Base-by-base conservation (phyloP, 2,797 vertebrate species). In the Galaxias olidus region DNA sequence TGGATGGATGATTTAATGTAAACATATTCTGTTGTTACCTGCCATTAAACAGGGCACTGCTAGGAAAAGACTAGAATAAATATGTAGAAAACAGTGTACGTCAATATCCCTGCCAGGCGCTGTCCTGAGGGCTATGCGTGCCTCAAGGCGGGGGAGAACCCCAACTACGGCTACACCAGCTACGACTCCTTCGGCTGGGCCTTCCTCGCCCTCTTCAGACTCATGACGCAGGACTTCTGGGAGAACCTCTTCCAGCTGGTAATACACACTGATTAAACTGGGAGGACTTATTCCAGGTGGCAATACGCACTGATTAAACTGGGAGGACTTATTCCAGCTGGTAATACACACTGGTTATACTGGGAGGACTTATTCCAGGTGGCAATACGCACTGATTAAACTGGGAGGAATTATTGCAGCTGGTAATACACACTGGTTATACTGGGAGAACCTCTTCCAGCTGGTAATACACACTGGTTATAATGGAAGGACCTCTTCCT, bases 221-320 rank as follows among this genome's bases (percentile, higher is more conserved):
- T 98, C 61, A 98, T 98, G 95, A 98, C 97, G 0, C 96, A 96
- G 80, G 97, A 98, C 84, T 98, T 80, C 72, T 98, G 97, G 97
- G 97, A 98, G 80, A 96, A 98, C 77, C 92, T 98, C 54, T 98
- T 97, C 82, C 94, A 95, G 14, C 83, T 98, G 92, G 95, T 96
- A 83, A 65, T 75, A n/a, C n/a, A n/a, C n/a, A n/a, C n/a, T n/a
- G n/a, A n/a, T n/a, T n/a, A n/a, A 78, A 58, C 15, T n/a, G n/a
- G n/a, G n/a, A n/a, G n/a, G n/a, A n/a, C n/a, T n/a, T n/a, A n/a
- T n/a, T n/a, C n/a, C n/a, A n/a, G n/a, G n/a, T n/a, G n/a, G n/a
- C n/a, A n/a, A n/a, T n/a, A n/a, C n/a, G n/a, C n/a, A n/a, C n/a
- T n/a, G n/a, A n/a, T n/a, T n/a, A n/a, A n/a, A n/a, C 72, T 98